These are phyloP conservation scores for Micropterix aruncella DNA, from an alignment of 2,888 invertebrate genomes.

Conservation along the genomic window DNA sequence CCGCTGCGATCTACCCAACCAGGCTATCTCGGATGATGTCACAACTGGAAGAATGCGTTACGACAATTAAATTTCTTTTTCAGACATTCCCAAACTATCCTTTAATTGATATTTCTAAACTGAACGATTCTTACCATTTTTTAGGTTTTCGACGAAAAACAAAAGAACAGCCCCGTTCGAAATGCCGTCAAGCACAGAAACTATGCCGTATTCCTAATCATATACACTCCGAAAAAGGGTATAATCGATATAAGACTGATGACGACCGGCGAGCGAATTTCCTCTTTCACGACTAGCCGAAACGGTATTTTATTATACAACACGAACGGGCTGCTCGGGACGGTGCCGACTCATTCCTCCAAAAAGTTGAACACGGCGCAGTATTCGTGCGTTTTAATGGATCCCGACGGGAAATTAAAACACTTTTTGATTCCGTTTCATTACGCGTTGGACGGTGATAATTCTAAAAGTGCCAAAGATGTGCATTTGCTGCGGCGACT, in stretches of 20 bases:
- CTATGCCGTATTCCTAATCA: constrained; percentile 70
- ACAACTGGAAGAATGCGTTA: no score
- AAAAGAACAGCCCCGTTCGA: constrained; percentile 25
- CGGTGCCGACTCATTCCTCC: constrained; percentile 38
- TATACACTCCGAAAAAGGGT: constrained; percentile 87
- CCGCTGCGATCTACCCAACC: no score
- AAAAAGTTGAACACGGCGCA: constrained; percentile 44
- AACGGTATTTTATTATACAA: constrained; percentile 68
- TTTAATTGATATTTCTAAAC: no score
- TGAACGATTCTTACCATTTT: no score
- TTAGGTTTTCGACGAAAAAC: constrained; percentile 31
- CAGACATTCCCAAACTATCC: no score
- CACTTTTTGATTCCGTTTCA: constrained; percentile 83
- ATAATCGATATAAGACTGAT: constrained; percentile 87
- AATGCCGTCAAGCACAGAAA: constrained; percentile 34
- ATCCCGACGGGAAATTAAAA: constrained; percentile 70
- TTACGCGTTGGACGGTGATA: constrained; percentile 75
- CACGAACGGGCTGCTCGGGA: constrained; percentile 68
- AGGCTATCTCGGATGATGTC: no score
- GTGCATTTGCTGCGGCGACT: constrained; percentile 72
- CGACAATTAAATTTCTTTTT: no score
- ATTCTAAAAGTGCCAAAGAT: constrained; percentile 77
- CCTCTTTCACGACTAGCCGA: constrained; percentile 82
- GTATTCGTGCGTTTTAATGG: constrained; percentile 66
- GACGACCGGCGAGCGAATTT: constrained; percentile 80